Evolutionary conservation across 2,113 vertebrate species (phyloP), one percentile per base, ranked within the genome.

Genomic region (Hirundichthys speculiger): DNA sequence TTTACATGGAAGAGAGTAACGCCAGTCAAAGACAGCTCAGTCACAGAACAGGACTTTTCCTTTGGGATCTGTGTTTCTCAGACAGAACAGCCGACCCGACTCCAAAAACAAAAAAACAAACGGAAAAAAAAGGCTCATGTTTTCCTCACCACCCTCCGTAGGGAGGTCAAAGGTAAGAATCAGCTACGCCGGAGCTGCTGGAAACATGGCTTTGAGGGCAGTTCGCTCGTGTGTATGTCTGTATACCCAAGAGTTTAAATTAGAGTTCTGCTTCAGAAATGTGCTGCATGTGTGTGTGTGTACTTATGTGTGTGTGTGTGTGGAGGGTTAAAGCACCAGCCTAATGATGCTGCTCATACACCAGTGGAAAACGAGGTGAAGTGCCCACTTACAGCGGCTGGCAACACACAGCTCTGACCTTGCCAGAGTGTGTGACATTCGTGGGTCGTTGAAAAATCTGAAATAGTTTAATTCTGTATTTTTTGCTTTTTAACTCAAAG

Each of bases 321-420:
- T 12, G 11, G 42, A 43, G 42, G 5, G 16, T 77, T 67, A 52
- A 39, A 46, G 24, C 20, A 3, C 8, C 3, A 3, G 25, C 53
- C 27, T 80, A 75, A 85, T 80, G 56, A 63, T 47, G 60, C 70
- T 49, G 63, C 68, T 64, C 39, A 51, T 51, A 53, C 70, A 59
- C 15, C 19, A 8, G 34, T 19, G 19, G 8, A 12, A 65, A 77
- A 74, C 41, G 22, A 69, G 61, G 48, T 52, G n/a, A 77, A 86
- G 61, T 66, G 58, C 18, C 67, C 69, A 70, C 74, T 84, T 64
- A 43, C 21, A 48, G 34, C 57, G 61, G 13, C 20, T 66, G 66
- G 61, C 69, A 62, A 69, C 68, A 69, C 78, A 75, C n/a, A 57
- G 41, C 54, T 49, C 18, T 66, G 72, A 84, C 79, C 79, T 84